Evolutionary conservation across 2,113 vertebrate genomes (phyloP).

Genomic region (Rana temporaria): DNA sequence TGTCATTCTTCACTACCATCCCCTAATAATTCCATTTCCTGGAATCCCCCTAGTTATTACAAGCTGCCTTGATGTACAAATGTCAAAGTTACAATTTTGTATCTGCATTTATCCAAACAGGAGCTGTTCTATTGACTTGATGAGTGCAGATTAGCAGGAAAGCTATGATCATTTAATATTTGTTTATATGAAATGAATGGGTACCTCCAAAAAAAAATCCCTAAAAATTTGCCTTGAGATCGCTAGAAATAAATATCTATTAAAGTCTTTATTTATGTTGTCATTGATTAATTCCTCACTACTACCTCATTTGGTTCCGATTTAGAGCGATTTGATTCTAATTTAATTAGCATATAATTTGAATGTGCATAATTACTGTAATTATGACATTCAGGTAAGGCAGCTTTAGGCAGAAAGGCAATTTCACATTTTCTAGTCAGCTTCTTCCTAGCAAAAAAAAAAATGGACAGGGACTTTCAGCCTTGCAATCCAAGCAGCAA

Average conservation of each 20-base stretch:
- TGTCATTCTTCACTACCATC: no score
- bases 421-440: slow-evolving; percentile 78
- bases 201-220: slow-evolving; percentile 70
- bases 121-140: neutral
- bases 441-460: slow-evolving; percentile 68
- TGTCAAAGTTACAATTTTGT: neutral
- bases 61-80: neutral
- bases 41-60: neutral
- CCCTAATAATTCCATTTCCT: no score
- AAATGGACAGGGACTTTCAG: slow-evolving; percentile 78
- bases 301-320: slow-evolving; percentile 89
- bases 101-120: neutral
- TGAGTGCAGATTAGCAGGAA: slow-evolving; percentile 23
- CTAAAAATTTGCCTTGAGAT: slow-evolving; percentile 69
- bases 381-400: slow-evolving; percentile 90
- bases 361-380: slow-evolving; percentile 90
- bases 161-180: slow-evolving; percentile 33
- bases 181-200: slow-evolving; percentile 68
- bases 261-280: slow-evolving; percentile 88
- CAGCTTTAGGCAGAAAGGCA: slow-evolving; percentile 86
- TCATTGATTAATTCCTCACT: slow-evolving; percentile 89
- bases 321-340: slow-evolving; percentile 91
- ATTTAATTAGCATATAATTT: slow-evolving; percentile 92
- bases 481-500: slow-evolving; percentile 75
- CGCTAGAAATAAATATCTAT: slow-evolving; percentile 86